Evolutionary conservation across 35 echinoderm and acorn worm genomes (phyloP), one percentile per base, ranked within the genome.

Genomic region (Ophioderma brevispina): DNA sequence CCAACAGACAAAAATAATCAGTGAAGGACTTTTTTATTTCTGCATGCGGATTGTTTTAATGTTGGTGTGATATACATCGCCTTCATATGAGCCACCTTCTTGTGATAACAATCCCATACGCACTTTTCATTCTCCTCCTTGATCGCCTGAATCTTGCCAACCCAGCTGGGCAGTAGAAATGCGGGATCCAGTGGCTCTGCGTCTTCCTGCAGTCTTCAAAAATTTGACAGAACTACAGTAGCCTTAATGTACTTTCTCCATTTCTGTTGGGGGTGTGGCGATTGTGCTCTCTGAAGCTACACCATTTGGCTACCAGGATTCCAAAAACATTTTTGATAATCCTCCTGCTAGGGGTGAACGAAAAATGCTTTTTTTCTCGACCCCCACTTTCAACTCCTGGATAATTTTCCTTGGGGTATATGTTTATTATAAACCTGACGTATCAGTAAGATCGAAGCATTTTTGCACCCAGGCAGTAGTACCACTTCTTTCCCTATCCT

Each of bases 301-400:
- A 13, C 86, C 91, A 89, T 33, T 76, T 87, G 11, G 85, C 85
- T 31, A 90, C 89, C 10, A 95, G 76, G n/a, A 95, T 88, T 0
- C 94, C 94, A 41, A 95, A 95, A 13, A 85, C 63, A 39, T 95
- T 95, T 86, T 92, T 90, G 19, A 91, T 56, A 17, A 89, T 76
- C 10, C 94, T 28, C 30, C 94, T 35, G n/a, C n/a, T n/a, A n/a
- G n/a, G n/a, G n/a, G n/a, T n/a, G n/a, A n/a, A n/a, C n/a, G n/a
- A n/a, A n/a, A n/a, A n/a, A n/a, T n/a, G n/a, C n/a, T n/a, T n/a
- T n/a, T n/a, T n/a, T n/a, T n/a, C n/a, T n/a, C n/a, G n/a, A n/a
- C n/a, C n/a, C n/a, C n/a, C n/a, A n/a, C n/a, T n/a, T n/a, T n/a
- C n/a, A n/a, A n/a, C n/a, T n/a, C n/a, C n/a, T n/a, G n/a, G n/a